A percentile compares a stretch with the other conserved stretches of the same genome.
Evolutionary conservation across 2,113 vertebrate species (phyloP).

Genomic region (Vombatus ursinus): DNA sequence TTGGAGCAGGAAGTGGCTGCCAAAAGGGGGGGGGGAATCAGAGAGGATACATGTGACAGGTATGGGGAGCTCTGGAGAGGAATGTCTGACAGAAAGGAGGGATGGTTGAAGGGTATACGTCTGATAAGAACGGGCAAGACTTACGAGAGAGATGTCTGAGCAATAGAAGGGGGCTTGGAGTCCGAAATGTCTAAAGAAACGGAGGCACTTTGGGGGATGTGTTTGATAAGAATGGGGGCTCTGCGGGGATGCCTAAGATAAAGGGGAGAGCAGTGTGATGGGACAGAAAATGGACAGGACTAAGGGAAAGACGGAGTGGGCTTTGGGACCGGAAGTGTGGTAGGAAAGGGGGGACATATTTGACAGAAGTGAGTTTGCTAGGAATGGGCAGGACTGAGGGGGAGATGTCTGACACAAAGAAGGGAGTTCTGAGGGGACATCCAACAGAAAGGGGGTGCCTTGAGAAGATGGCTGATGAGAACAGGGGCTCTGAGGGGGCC

Average conservation of each 20-base stretch:
- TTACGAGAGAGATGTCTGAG: slow-evolving; percentile 23
- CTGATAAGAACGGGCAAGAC: not conserved
- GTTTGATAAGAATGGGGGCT: not conserved
- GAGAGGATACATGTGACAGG: not conserved
- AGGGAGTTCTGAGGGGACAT: too few species aligned
- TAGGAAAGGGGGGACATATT: not conserved
- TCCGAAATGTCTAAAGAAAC: not conserved
- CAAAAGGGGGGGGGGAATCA: slow-evolving; percentile 2
- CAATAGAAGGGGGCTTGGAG: slow-evolving; percentile 21
- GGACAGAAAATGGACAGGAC: too few species aligned
- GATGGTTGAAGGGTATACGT: not conserved
- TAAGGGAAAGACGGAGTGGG: not conserved
- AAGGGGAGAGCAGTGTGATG: not conserved
- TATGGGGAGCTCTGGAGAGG: slow-evolving; percentile 31
- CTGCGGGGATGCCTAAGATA: not conserved
- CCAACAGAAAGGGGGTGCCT: too few species aligned
- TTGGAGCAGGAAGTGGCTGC: not conserved
- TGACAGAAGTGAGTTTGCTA: too few species aligned
- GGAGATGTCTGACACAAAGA: too few species aligned
- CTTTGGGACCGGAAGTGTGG: not conserved
- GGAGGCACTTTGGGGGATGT: not conserved
- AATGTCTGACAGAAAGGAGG: not conserved
- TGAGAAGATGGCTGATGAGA: too few species aligned
- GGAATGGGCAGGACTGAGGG: too few species aligned
- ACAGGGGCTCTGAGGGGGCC: too few species aligned